Evolutionary conservation across 2,888 invertebrate species (phyloP).

Genomic region (Ptilodon capucinus): DNA sequence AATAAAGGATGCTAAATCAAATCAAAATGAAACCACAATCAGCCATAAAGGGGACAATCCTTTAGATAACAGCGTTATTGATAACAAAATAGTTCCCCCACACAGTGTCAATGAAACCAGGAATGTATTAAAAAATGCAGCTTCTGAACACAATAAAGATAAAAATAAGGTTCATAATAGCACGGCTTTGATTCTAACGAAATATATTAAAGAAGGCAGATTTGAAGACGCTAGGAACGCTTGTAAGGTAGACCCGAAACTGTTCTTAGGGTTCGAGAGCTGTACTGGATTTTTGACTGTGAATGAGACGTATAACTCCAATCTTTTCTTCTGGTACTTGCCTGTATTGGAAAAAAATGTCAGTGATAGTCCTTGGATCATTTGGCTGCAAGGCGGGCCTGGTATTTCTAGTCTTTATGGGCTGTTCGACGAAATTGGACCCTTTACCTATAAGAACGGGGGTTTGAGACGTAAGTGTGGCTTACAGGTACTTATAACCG

Average conservation of each 20-base stretch:
- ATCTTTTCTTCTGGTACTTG: slow-evolving; percentile 94
- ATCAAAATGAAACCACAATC: slow-evolving; percentile 1
- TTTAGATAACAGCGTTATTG: slow-evolving; percentile 6
- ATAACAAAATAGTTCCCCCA: slow-evolving; percentile 7
- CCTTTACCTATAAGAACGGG: slow-evolving; percentile 42
- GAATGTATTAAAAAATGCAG: slow-evolving; percentile 16
- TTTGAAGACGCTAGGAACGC: slow-evolving; percentile 60
- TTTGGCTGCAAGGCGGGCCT: slow-evolving; percentile 96
- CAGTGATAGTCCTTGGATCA: slow-evolving; percentile 84
- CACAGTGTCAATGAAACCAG: slow-evolving; percentile 18
- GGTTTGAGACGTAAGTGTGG: slow-evolving; percentile 45
- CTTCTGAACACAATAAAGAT: slow-evolving; percentile 17
- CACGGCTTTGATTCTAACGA: slow-evolving; percentile 62
- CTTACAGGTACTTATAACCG: no score
- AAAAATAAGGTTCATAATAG: slow-evolving; percentile 44
- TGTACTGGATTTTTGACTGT: slow-evolving; percentile 85
- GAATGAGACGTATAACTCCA: slow-evolving; percentile 87
- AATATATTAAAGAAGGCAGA: slow-evolving; percentile 58
- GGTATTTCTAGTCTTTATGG: slow-evolving; percentile 85
- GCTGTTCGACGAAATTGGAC: slow-evolving; percentile 70
- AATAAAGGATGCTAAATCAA: slow-evolving; percentile 13
- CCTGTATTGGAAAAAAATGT: slow-evolving; percentile 75
- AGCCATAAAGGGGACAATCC: neutral
- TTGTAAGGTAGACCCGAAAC: slow-evolving; percentile 47
- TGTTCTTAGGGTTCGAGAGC: slow-evolving; percentile 69